Base-by-base conservation (phyloP, 2,113 vertebrate species). In the Scomber japonicus region DNA sequence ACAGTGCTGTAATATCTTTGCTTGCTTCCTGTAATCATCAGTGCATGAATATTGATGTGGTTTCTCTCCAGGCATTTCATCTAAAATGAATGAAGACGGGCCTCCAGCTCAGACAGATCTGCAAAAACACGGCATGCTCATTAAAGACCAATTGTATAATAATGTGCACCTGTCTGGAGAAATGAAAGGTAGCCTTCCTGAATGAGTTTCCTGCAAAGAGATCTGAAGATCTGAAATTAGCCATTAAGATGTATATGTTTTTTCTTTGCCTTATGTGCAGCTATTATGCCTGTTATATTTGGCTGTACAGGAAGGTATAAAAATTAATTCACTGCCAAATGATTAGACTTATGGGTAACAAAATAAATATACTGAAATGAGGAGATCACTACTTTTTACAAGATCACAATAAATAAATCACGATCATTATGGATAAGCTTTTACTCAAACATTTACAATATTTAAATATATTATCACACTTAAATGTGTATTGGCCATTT, bases 1-100 rank as follows among this genome's bases (percentile, higher is more conserved):
- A 80, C 87, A 79, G 80, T 49, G 71, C 73, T 80, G 75, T 84
- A 73, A 91, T 91, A 88, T 90, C 73, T 83, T 71, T 84, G 74
- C 59, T 51, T 84, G 82, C 71, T 88, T 88, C 80, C 83, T 86
- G 86, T 92, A 91, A 92, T 92, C 87, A 92, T 81, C 78, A 67
- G 80, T 49, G 85, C 81, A 92, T 94, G 91, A 94, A 94, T 94
- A 94, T 94, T 92, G 88, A 95, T 94, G 77, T 16, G 53, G 35
- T 76, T 87, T 90, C 91, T 94, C 92, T 91, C 79, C 84, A 91
- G 93, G 93, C 92, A 87, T 84, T 90, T 93, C 84, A 93, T 94
- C 75, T 93, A 93, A 94, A 94, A 94, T 94, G 90, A 93, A 94
- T 93, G 87, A 92, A 85, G 67, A 81, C 46, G 50, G 83, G 77